These are phyloP conservation scores for Acomys russatus DNA, from an alignment of 2,797 vertebrate species.

Conservation along the genomic window DNA sequence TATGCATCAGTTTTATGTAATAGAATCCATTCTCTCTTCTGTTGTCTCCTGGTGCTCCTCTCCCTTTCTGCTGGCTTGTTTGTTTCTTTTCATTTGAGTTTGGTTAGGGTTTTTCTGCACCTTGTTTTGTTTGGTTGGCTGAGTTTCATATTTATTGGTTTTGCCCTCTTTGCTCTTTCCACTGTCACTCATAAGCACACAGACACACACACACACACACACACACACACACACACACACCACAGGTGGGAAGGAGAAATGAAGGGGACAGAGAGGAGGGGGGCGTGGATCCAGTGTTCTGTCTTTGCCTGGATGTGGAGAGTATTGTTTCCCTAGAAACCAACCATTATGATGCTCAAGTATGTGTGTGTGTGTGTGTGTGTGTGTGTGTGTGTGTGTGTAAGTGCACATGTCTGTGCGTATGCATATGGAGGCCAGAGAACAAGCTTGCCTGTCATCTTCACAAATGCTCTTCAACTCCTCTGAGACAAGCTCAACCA, in stretches of 20 bases:
- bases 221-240: background rate
- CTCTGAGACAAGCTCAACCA: background rate
- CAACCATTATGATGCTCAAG: background rate
- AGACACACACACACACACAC: background rate
- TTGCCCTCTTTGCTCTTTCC: background rate
- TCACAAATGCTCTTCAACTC: background rate
- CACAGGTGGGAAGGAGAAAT: background rate
- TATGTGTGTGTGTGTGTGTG: too few species aligned
- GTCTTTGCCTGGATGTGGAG: background rate
- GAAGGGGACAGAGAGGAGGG: background rate
- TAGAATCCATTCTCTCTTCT: background rate
- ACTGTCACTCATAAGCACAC: background rate
- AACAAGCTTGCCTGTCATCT: background rate
- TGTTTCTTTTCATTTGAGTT: background rate
- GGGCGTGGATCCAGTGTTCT: background rate
- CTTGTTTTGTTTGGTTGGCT: background rate
- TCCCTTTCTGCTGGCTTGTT: background rate
- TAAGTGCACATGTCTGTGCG: background rate
- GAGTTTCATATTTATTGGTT: background rate
- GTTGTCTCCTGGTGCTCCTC: background rate
- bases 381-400: too few species aligned
- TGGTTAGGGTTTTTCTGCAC: background rate
- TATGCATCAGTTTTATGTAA: background rate
- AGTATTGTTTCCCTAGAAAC: slow-evolving; percentile 18
- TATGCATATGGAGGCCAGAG: background rate